phyloP scores from a whole-genome alignment of 1,140 invertebrate genomes.

The Manduca sexta region DNA sequence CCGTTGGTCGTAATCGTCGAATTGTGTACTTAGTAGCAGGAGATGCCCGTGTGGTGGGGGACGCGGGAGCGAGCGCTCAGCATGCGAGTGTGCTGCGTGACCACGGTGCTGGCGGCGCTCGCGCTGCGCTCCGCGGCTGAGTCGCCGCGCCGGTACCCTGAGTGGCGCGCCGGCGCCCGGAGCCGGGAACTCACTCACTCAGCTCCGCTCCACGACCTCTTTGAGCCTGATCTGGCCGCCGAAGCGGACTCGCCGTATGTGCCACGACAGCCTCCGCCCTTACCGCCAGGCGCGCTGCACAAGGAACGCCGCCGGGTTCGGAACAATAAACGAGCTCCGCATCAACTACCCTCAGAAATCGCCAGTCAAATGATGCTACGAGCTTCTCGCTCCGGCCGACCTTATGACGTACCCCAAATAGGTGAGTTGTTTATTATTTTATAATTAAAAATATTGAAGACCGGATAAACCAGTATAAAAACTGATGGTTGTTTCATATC shows the following conservation, averaged over 20 bases:
- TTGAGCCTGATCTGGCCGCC: constrained; percentile 36
- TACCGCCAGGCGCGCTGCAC: constrained; percentile 27
- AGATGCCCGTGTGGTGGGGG: constrained; percentile 47
- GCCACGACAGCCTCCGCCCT: constrained; percentile 21
- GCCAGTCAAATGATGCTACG: constrained; percentile 66
- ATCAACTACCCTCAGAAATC: constrained; percentile 46
- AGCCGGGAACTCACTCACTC: constrained; percentile 43
- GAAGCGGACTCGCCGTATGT: constrained; percentile 22
- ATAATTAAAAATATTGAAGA: not conserved
- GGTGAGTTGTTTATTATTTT: constrained; percentile 31
- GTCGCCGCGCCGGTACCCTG: constrained; percentile 45
- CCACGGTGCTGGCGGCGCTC: constrained; percentile 55
- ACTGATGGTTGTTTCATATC: not conserved
- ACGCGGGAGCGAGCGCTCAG: constrained; percentile 33
- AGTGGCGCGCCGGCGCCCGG: constrained; percentile 33
- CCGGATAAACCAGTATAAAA: not conserved
- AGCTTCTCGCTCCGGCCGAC: constrained; percentile 55
- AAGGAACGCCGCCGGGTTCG: constrained; percentile 46
- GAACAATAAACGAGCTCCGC: constrained; percentile 50
- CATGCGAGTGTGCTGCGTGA: constrained; percentile 58
- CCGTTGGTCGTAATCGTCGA: constrained; percentile 37
- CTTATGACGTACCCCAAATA: constrained; percentile 66
- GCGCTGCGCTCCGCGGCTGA: constrained; percentile 57
- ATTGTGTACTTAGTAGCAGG: constrained; percentile 56
- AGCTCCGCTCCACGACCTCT: constrained; percentile 47